Conservation (phyloP, 2,113 vertebrate species). For the Mandrillus leucophaeus region DNA sequence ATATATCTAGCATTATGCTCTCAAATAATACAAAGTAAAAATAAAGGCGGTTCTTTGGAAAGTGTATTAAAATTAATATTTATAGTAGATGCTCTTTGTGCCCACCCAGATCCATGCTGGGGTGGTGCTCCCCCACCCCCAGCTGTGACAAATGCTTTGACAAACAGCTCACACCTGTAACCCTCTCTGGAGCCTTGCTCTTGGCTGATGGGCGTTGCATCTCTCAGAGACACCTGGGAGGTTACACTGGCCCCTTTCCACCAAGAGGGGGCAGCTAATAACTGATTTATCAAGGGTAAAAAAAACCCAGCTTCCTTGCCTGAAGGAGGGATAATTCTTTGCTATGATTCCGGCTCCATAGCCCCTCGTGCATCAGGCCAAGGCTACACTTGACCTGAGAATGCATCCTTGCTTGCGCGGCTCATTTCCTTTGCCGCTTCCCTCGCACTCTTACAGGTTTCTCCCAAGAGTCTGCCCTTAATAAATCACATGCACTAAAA, state of each 20-base stretch:
- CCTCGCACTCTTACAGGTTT: neutral
- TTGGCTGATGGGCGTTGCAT: neutral
- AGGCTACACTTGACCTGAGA: neutral
- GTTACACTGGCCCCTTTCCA: neutral
- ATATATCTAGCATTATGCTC: neutral
- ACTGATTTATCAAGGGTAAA: neutral
- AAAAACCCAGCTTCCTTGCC: neutral
- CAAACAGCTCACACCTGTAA: neutral
- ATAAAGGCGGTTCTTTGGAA: slow-evolving; percentile 42
- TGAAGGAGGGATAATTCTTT: neutral
- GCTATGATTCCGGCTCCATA: neutral
- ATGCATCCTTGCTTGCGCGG: neutral
- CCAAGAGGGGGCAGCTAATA: neutral
- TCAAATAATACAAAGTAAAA: slow-evolving; percentile 21
- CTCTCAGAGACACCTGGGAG: neutral
- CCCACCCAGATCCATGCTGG: neutral
- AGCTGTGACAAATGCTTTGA: neutral
- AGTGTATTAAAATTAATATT: neutral
- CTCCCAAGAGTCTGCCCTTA: neutral
- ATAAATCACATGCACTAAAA: neutral
- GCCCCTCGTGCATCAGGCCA: neutral
- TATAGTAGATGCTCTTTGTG: neutral
- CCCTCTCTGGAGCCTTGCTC: neutral
- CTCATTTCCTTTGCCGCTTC: neutral
- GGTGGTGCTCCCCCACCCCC: neutral